Conservation (phyloP, 2,113 vertebrate genomes). For the Grantiella picta region DNA sequence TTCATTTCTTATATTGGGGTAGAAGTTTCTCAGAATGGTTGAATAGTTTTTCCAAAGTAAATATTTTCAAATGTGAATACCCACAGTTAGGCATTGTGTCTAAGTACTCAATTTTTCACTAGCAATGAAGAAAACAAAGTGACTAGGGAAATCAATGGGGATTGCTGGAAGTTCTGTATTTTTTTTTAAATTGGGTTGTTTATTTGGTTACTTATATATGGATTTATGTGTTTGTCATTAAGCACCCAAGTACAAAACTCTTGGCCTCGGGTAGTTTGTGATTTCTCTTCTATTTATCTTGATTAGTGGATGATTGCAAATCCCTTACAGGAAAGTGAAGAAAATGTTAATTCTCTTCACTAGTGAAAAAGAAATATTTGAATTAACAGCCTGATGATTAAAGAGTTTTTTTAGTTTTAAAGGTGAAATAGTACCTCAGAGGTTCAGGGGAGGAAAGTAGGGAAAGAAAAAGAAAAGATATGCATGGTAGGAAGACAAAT, state of each 20-base stretch:
- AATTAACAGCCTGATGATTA: slow-evolving; percentile 56
- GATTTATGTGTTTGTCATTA: slow-evolving; percentile 48
- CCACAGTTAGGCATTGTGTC: background rate
- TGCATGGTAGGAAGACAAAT: background rate
- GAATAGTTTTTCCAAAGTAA: background rate
- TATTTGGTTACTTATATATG: slow-evolving; percentile 30
- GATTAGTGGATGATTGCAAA: slow-evolving; percentile 1
- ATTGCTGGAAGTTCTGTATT: slow-evolving; percentile 10
- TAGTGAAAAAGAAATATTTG: slow-evolving; percentile 49
- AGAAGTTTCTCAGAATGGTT: background rate
- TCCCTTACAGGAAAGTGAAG: background rate
- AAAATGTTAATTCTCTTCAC: slow-evolving; percentile 3
- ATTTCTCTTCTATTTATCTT: slow-evolving; percentile 29
- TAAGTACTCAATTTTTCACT: slow-evolving; percentile 1
- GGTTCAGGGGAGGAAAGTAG: background rate
- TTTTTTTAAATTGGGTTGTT: background rate
- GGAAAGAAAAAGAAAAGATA: background rate
- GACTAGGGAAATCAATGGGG: slow-evolving; percentile 5
- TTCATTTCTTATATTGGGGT: background rate
- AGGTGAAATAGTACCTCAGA: slow-evolving; percentile 13
- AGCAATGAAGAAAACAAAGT: background rate
- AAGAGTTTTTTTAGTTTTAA: slow-evolving; percentile 59
- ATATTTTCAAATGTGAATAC: background rate
- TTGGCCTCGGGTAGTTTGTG: background rate
- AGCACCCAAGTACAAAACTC: background rate